phyloP scores from a whole-genome alignment of 2,797 vertebrate species.

The Chelon labrosus region DNA sequence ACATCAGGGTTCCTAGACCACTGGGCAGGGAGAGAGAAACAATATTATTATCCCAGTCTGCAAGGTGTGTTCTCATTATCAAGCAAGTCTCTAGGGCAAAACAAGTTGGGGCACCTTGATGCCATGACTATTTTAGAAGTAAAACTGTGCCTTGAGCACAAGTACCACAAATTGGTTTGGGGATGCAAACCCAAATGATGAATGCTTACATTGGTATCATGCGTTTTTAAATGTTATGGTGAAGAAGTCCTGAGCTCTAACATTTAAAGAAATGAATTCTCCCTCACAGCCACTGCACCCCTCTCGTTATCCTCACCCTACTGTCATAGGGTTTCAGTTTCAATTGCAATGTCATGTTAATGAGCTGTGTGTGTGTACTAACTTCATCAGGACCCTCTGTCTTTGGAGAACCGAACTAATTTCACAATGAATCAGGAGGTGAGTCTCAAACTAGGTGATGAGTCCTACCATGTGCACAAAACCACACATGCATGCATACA shows the following conservation, averaged over 20 bases:
- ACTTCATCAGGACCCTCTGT: conserved; percentile 57
- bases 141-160: conserved; percentile 14
- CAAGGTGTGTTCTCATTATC: not conserved
- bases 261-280: conserved; percentile 36
- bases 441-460: conserved; percentile 71
- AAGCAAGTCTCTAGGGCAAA: not conserved
- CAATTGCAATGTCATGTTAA: conserved; percentile 45
- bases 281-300: conserved; percentile 5
- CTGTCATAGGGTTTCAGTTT: conserved; percentile 8
- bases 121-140: conserved; percentile 32
- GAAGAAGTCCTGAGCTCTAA: conserved; percentile 5
- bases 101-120: conserved; percentile 1
- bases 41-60: not conserved
- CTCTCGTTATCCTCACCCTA: not conserved
- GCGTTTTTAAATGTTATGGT: conserved; percentile 36
- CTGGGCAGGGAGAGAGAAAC: too few relatives aligned
- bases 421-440: conserved; percentile 76
- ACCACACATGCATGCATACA: conserved; percentile 13
- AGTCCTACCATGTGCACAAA: conserved; percentile 26
- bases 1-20: too few relatives aligned
- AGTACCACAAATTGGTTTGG: conserved; percentile 10
- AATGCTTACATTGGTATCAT: conserved; percentile 32
- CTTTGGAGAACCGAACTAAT: conserved; percentile 73
- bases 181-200: conserved; percentile 10
- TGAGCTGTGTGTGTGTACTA: conserved; percentile 21